Evolutionary conservation across 2,888 invertebrate species (phyloP).

Genomic region (Machimus atricapillus): DNA sequence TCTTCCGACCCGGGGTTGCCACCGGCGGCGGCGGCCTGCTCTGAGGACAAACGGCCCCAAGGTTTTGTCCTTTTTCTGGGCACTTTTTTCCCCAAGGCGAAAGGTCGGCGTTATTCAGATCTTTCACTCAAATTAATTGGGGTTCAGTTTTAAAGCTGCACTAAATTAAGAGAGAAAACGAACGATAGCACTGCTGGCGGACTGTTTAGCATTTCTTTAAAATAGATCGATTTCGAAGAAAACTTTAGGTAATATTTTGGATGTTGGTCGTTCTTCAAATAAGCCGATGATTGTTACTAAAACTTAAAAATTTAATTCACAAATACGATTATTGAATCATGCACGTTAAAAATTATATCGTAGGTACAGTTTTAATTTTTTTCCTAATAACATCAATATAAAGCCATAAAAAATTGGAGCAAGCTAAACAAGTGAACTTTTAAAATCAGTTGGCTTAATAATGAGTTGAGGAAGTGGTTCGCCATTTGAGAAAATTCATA

Average conservation of each 20-base stretch:
- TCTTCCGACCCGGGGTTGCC: background rate
- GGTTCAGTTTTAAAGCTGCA: background rate
- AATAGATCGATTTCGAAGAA: background rate
- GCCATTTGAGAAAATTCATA: too few species aligned
- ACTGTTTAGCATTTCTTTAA: background rate
- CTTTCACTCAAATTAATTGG: slow-evolving; percentile 8
- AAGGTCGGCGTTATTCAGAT: background rate
- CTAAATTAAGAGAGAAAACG: background rate
- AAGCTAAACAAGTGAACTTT: too few species aligned
- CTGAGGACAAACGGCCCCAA: background rate
- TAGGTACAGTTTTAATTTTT: too few species aligned
- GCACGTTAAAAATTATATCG: too few species aligned
- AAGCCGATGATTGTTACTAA: too few species aligned
- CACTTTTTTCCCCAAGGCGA: background rate
- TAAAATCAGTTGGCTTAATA: too few species aligned
- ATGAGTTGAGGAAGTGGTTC: too few species aligned
- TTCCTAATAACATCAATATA: too few species aligned
- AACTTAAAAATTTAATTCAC: too few species aligned
- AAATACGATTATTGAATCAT: too few species aligned
- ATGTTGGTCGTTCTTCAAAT: background rate
- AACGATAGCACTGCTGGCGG: background rate
- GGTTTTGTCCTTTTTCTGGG: background rate
- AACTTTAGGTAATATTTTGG: background rate
- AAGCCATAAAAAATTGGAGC: too few species aligned
- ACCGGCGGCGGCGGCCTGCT: background rate